Evolutionary conservation across 2,113 vertebrate species (phyloP).

Genomic region (Hemicordylus capensis): DNA sequence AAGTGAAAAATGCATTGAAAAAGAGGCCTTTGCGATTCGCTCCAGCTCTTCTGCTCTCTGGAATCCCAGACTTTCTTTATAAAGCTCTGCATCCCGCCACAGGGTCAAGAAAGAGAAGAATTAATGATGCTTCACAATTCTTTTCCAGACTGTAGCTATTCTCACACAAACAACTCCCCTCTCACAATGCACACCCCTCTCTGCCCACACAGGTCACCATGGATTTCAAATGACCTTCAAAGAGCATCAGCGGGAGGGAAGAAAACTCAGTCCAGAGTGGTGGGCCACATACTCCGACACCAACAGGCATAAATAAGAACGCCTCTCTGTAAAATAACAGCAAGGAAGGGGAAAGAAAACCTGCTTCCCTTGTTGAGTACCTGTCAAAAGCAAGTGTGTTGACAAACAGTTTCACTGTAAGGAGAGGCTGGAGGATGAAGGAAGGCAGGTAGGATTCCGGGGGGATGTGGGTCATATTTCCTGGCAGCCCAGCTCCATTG

Average conservation of each 20-base stretch:
- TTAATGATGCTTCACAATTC: neutral
- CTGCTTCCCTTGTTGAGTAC: slow-evolving; percentile 14
- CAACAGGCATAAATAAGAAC: neutral
- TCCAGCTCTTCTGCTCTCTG: neutral
- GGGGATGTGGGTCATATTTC: neutral
- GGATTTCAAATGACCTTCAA: neutral
- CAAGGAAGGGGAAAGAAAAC: neutral
- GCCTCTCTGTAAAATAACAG: neutral
- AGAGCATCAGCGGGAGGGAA: neutral
- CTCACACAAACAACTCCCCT: neutral
- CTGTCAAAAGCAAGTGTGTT: slow-evolving; percentile 9
- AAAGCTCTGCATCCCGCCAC: neutral
- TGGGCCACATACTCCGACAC: neutral
- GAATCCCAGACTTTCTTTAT: neutral
- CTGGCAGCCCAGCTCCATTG: neutral
- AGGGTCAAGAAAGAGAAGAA: neutral
- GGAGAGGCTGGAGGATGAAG: neutral
- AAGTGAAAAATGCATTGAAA: neutral
- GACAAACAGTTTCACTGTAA: slow-evolving; percentile 1
- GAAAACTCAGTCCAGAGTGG: neutral
- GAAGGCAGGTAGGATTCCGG: slow-evolving; percentile 32
- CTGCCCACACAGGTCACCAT: neutral
- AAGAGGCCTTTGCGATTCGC: neutral
- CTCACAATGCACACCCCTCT: neutral
- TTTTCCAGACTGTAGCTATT: neutral